A percentile compares a stretch with the other conserved stretches of the same genome.
These are phyloP conservation scores for Parus major DNA, from an alignment of 2,113 vertebrate genomes.

Conservation along the genomic window DNA sequence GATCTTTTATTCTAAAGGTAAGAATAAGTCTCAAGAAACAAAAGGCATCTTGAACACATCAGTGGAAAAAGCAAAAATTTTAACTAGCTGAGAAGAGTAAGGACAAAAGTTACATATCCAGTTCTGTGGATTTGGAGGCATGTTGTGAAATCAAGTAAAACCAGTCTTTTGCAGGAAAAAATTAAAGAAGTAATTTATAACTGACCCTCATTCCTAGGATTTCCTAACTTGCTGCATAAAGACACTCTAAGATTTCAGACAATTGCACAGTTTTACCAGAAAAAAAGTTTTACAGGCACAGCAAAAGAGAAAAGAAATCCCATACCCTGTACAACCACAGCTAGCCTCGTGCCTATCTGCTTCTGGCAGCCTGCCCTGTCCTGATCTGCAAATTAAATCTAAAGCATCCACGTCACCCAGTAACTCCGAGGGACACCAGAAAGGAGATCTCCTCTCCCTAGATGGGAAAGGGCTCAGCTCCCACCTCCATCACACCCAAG, in stretches of 20 bases:
- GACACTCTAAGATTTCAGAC: not conserved
- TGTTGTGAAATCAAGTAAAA: not conserved
- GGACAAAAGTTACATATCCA: not conserved
- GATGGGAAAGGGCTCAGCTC: not conserved
- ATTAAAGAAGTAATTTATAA: not conserved
- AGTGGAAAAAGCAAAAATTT: not conserved
- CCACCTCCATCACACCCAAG: fast-evolving
- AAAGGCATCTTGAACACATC: not conserved
- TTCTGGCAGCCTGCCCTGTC: not conserved
- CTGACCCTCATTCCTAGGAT: not conserved
- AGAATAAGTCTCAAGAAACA: not conserved
- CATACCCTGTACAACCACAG: not conserved
- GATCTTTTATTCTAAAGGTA: not conserved
- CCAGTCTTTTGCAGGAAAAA: not conserved
- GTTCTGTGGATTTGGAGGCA: not conserved
- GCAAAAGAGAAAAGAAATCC: not conserved
- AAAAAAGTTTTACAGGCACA: not conserved
- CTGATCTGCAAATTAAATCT: not conserved
- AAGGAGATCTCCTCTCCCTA: not conserved
- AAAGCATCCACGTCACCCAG: not conserved
- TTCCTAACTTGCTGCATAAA: not conserved
- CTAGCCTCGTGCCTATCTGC: not conserved
- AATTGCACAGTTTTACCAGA: not conserved
- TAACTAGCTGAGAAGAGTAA: not conserved
- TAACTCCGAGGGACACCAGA: not conserved